Evolutionary conservation across 2,113 vertebrate genomes (phyloP).

Genomic region (Tupaia chinensis): DNA sequence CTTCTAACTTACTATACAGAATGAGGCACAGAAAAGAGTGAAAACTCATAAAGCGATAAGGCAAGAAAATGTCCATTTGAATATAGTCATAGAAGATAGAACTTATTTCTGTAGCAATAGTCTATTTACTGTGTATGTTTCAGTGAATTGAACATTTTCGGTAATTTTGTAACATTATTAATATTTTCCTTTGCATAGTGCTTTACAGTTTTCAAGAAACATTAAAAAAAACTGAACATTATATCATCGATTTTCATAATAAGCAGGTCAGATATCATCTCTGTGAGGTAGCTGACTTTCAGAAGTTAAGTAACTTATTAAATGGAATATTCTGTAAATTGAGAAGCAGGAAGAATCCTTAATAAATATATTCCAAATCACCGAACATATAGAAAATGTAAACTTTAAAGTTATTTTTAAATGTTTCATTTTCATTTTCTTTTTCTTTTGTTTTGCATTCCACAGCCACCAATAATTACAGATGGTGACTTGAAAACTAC

Average conservation of each 20-base stretch:
- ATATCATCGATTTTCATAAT: conserved; percentile 7
- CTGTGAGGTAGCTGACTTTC: background rate
- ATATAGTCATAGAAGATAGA: background rate
- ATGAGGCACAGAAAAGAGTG: conserved; percentile 35
- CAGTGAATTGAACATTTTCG: background rate
- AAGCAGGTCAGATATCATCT: background rate
- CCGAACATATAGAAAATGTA: background rate
- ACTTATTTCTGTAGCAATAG: background rate
- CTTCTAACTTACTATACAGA: background rate
- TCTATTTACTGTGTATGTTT: background rate
- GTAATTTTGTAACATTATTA: conserved; percentile 27
- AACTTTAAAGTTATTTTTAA: background rate
- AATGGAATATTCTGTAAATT: background rate
- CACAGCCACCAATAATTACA: background rate
- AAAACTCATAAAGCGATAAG: background rate
- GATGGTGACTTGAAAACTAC: background rate
- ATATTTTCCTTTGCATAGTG: background rate
- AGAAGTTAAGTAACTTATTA: conserved; percentile 17
- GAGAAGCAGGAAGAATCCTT: background rate
- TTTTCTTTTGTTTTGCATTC: conserved; percentile 25
- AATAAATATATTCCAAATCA: conserved; percentile 26
- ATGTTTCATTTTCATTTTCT: background rate
- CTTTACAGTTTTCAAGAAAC: conserved; percentile 4
- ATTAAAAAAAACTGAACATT: background rate
- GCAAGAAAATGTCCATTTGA: background rate